Conservation (phyloP, 2,888 invertebrate species). For the Gortyna flavago region DNA sequence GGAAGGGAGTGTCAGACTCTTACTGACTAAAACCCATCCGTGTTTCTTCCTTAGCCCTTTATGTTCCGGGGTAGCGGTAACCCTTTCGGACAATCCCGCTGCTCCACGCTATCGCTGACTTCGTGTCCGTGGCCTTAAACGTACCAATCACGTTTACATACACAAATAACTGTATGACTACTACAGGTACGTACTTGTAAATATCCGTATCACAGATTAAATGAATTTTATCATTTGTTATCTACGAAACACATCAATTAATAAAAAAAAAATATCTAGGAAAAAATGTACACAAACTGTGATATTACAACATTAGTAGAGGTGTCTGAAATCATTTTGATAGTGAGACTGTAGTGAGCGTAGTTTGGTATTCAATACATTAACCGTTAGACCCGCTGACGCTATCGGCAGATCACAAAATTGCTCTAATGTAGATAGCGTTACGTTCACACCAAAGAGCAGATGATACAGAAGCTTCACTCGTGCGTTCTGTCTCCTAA, state of each 20-base stretch:
- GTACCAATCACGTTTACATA: slow-evolving; percentile 26
- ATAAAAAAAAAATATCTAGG: too few species aligned
- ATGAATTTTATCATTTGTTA: slow-evolving; percentile 37
- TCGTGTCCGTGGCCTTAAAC: too few species aligned
- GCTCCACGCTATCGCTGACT: too few species aligned
- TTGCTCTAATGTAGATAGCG: slow-evolving; percentile 14
- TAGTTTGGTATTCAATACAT: slow-evolving; percentile 15
- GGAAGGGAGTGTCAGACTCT: too few species aligned
- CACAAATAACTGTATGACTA: slow-evolving; percentile 32
- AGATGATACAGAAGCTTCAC: not conserved
- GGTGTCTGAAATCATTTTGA: slow-evolving; percentile 6
- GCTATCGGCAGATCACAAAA: slow-evolving; percentile 25
- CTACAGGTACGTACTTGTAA: slow-evolving; percentile 5
- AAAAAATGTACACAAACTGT: slow-evolving; percentile 35
- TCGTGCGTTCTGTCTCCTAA: too few species aligned
- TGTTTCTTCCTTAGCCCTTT: too few species aligned
- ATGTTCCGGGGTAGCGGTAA: too few species aligned
- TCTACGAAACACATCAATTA: slow-evolving; percentile 34
- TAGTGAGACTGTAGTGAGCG: not conserved
- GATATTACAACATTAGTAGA: slow-evolving; percentile 42
- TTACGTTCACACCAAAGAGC: not conserved
- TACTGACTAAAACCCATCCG: too few species aligned
- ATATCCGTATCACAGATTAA: slow-evolving; percentile 36
- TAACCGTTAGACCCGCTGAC: slow-evolving; percentile 5
- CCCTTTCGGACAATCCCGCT: too few species aligned